Conservation (phyloP, 2,113 vertebrate species). For the Opisthocomus hoazin region DNA sequence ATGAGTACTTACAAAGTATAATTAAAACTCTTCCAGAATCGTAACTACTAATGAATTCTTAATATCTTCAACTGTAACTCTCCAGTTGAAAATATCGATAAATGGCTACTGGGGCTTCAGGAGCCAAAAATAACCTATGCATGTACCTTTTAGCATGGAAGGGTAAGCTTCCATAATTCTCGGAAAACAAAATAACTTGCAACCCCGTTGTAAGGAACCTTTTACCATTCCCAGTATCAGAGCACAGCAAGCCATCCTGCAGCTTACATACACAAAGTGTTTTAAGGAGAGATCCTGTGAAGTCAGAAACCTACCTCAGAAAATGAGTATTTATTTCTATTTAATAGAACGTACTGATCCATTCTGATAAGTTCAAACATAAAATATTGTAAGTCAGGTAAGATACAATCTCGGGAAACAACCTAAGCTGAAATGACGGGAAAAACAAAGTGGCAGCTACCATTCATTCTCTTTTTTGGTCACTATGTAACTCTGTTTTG, state of each 20-base stretch:
- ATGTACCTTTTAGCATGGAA: background rate
- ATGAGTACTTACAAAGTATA: fast-evolving
- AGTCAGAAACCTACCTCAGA: background rate
- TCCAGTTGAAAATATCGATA: background rate
- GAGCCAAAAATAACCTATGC: background rate
- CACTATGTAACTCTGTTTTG: background rate
- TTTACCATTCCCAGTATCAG: background rate
- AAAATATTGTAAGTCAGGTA: background rate
- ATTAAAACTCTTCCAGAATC: background rate
- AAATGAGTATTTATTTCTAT: background rate
- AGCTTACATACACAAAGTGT: fast-evolving
- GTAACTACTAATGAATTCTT: background rate
- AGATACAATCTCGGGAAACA: background rate
- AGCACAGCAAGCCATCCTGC: background rate
- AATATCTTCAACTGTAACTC: background rate
- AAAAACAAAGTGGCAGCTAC: background rate
- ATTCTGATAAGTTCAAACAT: background rate
- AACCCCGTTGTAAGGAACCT: background rate
- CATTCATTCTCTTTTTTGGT: background rate
- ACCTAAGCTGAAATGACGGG: background rate
- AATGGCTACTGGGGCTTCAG: background rate
- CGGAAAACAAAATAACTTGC: background rate
- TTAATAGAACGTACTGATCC: background rate
- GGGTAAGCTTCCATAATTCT: background rate
- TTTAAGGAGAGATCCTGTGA: background rate